These are phyloP conservation scores for Hepsetus odoe DNA, from an alignment of 2,113 vertebrate genomes.

Conservation along the genomic window DNA sequence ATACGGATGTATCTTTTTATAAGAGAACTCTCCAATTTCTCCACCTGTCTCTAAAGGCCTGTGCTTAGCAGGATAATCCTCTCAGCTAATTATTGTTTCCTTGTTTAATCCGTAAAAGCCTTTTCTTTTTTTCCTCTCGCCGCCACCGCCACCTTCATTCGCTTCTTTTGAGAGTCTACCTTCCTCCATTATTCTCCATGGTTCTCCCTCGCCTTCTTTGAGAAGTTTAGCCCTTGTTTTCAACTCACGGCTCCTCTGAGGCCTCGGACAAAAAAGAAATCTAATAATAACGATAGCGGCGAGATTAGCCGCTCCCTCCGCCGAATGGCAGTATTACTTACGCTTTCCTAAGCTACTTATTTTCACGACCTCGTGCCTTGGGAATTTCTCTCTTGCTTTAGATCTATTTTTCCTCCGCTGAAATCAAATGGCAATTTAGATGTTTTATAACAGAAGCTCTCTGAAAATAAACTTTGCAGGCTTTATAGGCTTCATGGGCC, in stretches of 20 bases:
- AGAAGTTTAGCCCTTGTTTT: conserved; percentile 34
- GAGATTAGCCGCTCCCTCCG: conserved; percentile 67
- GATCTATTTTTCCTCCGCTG: conserved; percentile 10
- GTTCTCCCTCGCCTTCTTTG: conserved; percentile 4
- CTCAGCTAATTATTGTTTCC: conserved; percentile 51
- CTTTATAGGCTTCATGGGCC: conserved; percentile 3
- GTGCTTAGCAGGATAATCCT: conserved; percentile 49
- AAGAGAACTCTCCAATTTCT: neutral
- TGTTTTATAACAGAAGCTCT: conserved; percentile 16
- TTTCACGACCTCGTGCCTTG: conserved; percentile 54
- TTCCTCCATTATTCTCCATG: conserved; percentile 9
- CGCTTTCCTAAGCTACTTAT: conserved; percentile 72
- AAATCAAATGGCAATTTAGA: conserved; percentile 56
- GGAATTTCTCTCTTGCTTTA: conserved; percentile 27
- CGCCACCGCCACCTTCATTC: conserved; percentile 14
- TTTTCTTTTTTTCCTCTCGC: conserved; percentile 48
- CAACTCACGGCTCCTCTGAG: conserved; percentile 54
- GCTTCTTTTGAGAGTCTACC: conserved; percentile 1
- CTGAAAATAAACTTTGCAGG: neutral
- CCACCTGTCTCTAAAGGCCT: conserved; percentile 33
- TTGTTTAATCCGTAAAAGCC: conserved; percentile 24
- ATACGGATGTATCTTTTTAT: neutral
- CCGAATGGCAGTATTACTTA: conserved; percentile 54
- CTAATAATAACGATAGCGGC: conserved; percentile 72
- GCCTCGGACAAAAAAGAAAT: conserved; percentile 63